Percentiles rank a stretch among this genome's conserved stretches.
Conservation (phyloP, 2,113 vertebrate species). For the Puntigrus tetrazona region DNA sequence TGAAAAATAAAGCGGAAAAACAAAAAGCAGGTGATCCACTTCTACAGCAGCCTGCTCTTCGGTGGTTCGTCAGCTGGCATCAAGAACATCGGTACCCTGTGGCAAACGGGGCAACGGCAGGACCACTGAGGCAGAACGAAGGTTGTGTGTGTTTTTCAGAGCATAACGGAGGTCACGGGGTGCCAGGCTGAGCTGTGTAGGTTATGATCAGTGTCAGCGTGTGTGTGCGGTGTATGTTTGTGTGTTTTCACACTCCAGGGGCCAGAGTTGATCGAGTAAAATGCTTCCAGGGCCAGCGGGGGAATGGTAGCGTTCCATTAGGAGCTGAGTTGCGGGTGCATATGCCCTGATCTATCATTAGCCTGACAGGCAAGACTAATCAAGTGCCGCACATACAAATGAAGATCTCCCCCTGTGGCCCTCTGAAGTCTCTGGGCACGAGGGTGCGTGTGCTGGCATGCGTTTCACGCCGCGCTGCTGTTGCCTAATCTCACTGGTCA, state of each 20-base stretch:
- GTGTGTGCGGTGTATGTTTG: neutral
- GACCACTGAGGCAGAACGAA: slow-evolving; percentile 31
- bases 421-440: slow-evolving; percentile 23
- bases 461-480: neutral
- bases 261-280: slow-evolving; percentile 27
- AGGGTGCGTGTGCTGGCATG: neutral
- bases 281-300: slow-evolving; percentile 30
- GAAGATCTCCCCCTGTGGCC: slow-evolving; percentile 33
- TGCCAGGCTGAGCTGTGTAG: slow-evolving; percentile 1
- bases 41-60: slow-evolving; percentile 26
- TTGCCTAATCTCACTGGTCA: neutral
- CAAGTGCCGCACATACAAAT: slow-evolving; percentile 45
- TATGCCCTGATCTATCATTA: slow-evolving; percentile 45
- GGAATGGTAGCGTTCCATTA: slow-evolving; percentile 38
- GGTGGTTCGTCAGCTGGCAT: slow-evolving; percentile 10
- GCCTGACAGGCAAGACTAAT: slow-evolving; percentile 46
- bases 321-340: slow-evolving; percentile 12
- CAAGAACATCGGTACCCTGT: slow-evolving; percentile 39
- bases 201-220: slow-evolving; percentile 34
- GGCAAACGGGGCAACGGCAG: slow-evolving; percentile 24
- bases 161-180: neutral
- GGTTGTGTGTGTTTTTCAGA: slow-evolving; percentile 35
- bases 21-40: slow-evolving; percentile 47
- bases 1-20: slow-evolving; percentile 37
- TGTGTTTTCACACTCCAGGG: slow-evolving; percentile 33